phyloP scores from a whole-genome alignment of 2,888 invertebrate genomes.

The Ochropacha duplaris region DNA sequence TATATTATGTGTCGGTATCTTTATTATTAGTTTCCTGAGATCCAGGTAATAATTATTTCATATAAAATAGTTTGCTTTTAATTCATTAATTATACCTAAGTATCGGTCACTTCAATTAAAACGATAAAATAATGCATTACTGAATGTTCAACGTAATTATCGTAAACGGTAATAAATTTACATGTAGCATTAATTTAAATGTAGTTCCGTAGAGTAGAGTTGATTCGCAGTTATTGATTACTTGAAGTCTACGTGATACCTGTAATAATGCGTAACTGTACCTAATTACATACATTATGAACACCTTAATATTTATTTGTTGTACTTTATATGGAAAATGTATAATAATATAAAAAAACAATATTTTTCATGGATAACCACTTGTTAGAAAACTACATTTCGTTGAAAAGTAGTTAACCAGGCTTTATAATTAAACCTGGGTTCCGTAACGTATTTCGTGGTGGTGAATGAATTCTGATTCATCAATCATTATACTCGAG shows the following conservation, averaged over 20 bases:
- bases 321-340: background rate
- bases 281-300: background rate
- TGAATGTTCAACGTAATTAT: constrained; percentile 20
- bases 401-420: too few relatives aligned
- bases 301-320: background rate
- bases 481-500: too few relatives aligned
- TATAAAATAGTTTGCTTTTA: too few relatives aligned
- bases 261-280: background rate
- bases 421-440: too few relatives aligned
- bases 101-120: background rate
- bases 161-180: constrained; percentile 26
- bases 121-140: constrained; percentile 12
- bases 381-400: too few relatives aligned
- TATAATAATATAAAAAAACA: background rate
- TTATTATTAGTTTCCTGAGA: too few relatives aligned
- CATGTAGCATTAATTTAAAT: constrained; percentile 23
- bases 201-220: constrained; percentile 6
- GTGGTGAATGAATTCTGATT: too few relatives aligned
- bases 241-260: background rate
- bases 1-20: too few relatives aligned
- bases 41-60: too few relatives aligned
- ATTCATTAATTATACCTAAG: too few relatives aligned
- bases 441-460: too few relatives aligned
- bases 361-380: too few relatives aligned
- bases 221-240: background rate